A percentile compares a stretch with the other conserved stretches of the same genome.
These are phyloP conservation scores for Chironomus riparius DNA, from an alignment of 2,888 invertebrate species.

Conservation along the genomic window DNA sequence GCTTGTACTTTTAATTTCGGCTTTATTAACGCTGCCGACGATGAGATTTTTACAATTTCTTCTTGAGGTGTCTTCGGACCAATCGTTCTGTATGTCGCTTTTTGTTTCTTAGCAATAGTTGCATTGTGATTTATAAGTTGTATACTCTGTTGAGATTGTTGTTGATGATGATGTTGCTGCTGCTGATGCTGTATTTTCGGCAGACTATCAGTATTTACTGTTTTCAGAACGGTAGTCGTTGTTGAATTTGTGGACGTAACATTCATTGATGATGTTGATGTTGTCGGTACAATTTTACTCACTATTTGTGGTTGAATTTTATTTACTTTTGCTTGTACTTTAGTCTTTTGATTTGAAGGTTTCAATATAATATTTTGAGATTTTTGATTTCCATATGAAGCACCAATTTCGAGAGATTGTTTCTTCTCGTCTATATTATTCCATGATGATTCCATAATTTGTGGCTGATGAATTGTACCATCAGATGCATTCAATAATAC, in stretches of 20 bases:
- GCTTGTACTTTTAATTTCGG: constrained; percentile 37
- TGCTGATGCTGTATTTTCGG: constrained; percentile 14
- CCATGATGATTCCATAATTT: constrained; percentile 33
- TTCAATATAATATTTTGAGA: neutral
- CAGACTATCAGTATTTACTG: neutral
- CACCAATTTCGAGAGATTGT: neutral
- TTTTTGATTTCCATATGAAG: neutral
- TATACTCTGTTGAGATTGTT: constrained; percentile 25
- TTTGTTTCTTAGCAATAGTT: constrained; percentile 14
- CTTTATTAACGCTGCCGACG: constrained; percentile 27
- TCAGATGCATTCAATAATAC: constrained; percentile 55
- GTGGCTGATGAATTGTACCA: constrained; percentile 43
- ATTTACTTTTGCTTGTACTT: constrained; percentile 29
- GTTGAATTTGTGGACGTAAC: neutral
- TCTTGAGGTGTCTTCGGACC: constrained; percentile 16
- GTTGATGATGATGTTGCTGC: constrained; percentile 19
- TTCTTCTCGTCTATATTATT: constrained; percentile 15
- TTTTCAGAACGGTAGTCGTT: constrained; percentile 3
- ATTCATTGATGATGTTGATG: neutral
- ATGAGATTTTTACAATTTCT: constrained; percentile 4
- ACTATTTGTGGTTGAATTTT: constrained; percentile 30
- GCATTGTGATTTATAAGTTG: constrained; percentile 7
- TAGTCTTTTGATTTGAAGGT: constrained; percentile 29
- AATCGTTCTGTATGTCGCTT: constrained; percentile 24
- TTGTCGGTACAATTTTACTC: constrained; percentile 27